These are phyloP conservation scores for Eubasilissa regina DNA, from an alignment of 1,140 invertebrate genomes.

Conservation along the genomic window DNA sequence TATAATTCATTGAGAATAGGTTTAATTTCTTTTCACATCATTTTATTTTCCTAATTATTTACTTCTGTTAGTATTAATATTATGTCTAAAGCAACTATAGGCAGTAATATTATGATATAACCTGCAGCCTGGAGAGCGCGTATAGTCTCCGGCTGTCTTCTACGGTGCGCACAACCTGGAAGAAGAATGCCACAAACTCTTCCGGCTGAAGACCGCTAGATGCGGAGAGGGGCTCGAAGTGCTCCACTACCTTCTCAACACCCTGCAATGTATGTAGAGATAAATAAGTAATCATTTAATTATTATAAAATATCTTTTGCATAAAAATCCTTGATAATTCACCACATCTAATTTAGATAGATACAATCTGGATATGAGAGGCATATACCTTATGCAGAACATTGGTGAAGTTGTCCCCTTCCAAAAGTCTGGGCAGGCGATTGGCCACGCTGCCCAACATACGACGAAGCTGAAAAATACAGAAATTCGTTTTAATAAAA, in stretches of 20 bases:
- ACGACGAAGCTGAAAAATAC: slow-evolving; percentile 51
- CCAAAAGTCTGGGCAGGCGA: slow-evolving; percentile 63
- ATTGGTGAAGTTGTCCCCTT: slow-evolving; percentile 69
- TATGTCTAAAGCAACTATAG: too few relatives aligned
- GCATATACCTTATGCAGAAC: slow-evolving; percentile 68
- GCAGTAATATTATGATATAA: slow-evolving; percentile 37
- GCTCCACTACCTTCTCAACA: slow-evolving; percentile 66
- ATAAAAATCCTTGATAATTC: background rate
- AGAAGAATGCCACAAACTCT: slow-evolving; percentile 69
- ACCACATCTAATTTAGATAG: too few relatives aligned
- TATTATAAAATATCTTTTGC: background rate
- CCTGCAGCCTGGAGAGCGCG: slow-evolving; percentile 66
- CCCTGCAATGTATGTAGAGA: too few relatives aligned
- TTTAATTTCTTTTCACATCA: too few relatives aligned
- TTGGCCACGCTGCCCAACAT: slow-evolving; percentile 43
- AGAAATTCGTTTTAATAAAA: background rate
- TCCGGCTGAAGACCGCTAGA: slow-evolving; percentile 66
- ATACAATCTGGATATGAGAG: background rate
- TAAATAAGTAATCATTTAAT: too few relatives aligned
- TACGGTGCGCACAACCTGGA: slow-evolving; percentile 67
- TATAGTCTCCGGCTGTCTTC: slow-evolving; percentile 68
- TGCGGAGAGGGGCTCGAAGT: slow-evolving; percentile 63
- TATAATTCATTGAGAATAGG: too few relatives aligned
- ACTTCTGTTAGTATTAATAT: too few relatives aligned
- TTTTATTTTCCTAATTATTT: too few relatives aligned